A percentile compares a stretch with the other conserved stretches of the same genome.
These are phyloP conservation scores for Invenusta paracnida DNA, from an alignment of 2,888 invertebrate genomes.

Conservation along the genomic window DNA sequence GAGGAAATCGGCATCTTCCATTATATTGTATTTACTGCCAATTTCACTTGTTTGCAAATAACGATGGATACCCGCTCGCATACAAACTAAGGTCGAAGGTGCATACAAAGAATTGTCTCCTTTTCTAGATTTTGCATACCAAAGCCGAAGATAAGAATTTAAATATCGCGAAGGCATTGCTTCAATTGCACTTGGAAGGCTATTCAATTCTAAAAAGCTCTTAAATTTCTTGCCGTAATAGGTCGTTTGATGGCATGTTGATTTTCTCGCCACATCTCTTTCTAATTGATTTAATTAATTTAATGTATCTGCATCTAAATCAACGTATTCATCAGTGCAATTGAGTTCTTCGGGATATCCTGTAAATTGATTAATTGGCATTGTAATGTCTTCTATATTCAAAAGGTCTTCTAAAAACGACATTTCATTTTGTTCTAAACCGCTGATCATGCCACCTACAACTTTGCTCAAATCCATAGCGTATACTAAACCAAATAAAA, in stretches of 20 bases:
- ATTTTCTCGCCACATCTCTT: too few relatives aligned
- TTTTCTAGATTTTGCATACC: slow-evolving; percentile 18
- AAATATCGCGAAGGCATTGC: slow-evolving; percentile 23
- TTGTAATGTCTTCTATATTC: slow-evolving; percentile 10
- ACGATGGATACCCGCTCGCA: background rate
- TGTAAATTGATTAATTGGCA: slow-evolving; percentile 26
- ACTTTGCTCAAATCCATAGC: background rate
- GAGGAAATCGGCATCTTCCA: background rate
- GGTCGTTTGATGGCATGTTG: too few relatives aligned
- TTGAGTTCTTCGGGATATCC: slow-evolving; percentile 11
- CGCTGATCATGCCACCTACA: background rate
- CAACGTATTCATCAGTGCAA: slow-evolving; percentile 25
- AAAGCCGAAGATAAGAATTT: slow-evolving; percentile 23
- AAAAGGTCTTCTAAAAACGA: background rate
- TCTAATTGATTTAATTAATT: slow-evolving; percentile 7
- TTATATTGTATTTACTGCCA: background rate
- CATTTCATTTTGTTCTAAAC: background rate
- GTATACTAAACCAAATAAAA: background rate
- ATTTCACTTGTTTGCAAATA: slow-evolving; percentile 10
- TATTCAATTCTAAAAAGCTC: slow-evolving; percentile 22
- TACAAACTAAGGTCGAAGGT: slow-evolving; percentile 21
- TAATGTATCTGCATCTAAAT: slow-evolving; percentile 10
- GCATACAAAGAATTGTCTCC: slow-evolving; percentile 2
- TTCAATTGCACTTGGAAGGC: slow-evolving; percentile 5
- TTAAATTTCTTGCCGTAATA: slow-evolving; percentile 16